Evolutionary conservation across 2,888 invertebrate genomes (phyloP).

Genomic region (Drosophila siamana): DNA sequence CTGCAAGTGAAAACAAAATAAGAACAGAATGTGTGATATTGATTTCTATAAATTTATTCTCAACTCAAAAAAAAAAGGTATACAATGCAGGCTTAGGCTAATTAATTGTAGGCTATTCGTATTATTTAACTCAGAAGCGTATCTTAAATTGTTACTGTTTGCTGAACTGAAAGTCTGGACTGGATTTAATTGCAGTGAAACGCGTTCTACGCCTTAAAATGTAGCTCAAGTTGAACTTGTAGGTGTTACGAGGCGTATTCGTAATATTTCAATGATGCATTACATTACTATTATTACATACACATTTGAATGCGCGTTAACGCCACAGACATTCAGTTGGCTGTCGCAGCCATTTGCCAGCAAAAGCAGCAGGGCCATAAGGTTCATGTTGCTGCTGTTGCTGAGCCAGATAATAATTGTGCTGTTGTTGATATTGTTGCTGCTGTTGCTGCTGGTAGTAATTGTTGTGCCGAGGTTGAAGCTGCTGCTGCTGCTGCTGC

Average conservation of each 20-base stretch:
- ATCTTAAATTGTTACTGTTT: too few relatives aligned
- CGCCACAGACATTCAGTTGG: constrained; percentile 47
- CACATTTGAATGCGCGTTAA: constrained; percentile 22
- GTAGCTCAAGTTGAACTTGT: constrained; percentile 20
- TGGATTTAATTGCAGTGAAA: not conserved
- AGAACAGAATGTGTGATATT: too few relatives aligned
- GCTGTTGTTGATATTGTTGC: constrained; percentile 34
- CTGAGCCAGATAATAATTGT: constrained; percentile 37
- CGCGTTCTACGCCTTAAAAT: constrained; percentile 64
- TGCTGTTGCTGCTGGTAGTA: constrained; percentile 42
- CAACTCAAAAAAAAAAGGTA: not conserved
- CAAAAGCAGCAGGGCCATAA: constrained; percentile 30
- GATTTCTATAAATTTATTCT: not conserved
- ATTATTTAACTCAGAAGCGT: too few relatives aligned
- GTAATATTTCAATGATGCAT: not conserved
- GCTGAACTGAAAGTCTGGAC: not conserved
- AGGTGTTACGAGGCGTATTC: constrained; percentile 3
- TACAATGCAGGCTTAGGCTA: not conserved
- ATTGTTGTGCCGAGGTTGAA: constrained; percentile 36
- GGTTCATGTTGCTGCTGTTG: constrained; percentile 39
- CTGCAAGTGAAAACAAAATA: too few relatives aligned
- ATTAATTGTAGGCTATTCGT: not conserved
- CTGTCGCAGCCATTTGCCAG: constrained; percentile 50
- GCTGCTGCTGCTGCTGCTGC: constrained; percentile 24
- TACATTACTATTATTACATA: too few relatives aligned